These are phyloP conservation scores for Etheostoma spectabile DNA, from an alignment of 2,113 vertebrate species.

Conservation along the genomic window DNA sequence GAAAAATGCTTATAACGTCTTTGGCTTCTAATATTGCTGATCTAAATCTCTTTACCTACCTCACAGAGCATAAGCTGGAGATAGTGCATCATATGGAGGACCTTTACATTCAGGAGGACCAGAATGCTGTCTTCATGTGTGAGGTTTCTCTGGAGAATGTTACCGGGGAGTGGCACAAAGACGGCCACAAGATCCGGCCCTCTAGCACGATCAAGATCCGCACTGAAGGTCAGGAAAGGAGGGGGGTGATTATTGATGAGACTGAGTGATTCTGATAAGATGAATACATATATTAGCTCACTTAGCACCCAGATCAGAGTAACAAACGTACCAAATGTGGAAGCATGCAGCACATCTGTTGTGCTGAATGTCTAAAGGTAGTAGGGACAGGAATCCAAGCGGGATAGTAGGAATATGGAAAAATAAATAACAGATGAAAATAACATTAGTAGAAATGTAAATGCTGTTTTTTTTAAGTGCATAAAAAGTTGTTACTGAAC, in stretches of 20 bases:
- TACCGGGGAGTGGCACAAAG: conserved; percentile 87
- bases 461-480: no score
- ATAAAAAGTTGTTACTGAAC: no score
- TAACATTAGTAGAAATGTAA: no score
- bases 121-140: conserved; percentile 92
- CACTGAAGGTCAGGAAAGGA: conserved; percentile 87
- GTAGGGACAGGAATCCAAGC: not conserved
- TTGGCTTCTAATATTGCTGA: not conserved
- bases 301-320: not conserved
- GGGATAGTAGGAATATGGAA: not conserved
- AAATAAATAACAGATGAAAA: no score
- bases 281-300: not conserved
- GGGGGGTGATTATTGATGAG: not conserved
- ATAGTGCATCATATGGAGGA: conserved; percentile 87
- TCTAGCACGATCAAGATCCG: conserved; percentile 88
- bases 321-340: not conserved
- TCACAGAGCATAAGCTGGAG: conserved; percentile 85
- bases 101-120: conserved; percentile 86
- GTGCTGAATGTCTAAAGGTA: not conserved
- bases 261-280: not conserved
- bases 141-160: conserved; percentile 86
- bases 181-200: conserved; percentile 84
- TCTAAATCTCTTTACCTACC: not conserved
- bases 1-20: not conserved
- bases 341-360: not conserved